Base-by-base conservation (phyloP, 2,113 vertebrate species). In the Calidris pugnax region DNA sequence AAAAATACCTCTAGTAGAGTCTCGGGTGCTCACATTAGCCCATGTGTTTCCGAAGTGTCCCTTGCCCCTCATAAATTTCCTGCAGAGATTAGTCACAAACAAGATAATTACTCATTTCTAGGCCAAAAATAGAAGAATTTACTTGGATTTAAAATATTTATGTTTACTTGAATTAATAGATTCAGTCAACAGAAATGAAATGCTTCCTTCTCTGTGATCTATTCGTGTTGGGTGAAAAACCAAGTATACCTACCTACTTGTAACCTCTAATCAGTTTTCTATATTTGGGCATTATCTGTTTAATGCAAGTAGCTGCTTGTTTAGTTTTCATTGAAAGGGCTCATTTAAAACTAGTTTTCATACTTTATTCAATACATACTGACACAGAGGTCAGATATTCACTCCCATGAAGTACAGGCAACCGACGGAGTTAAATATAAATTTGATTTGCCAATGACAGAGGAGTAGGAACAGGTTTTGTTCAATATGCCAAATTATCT, bases 341-440 rank as follows among this genome's bases (percentile, higher is more conserved):
- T 68, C 35, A 24, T n/a, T 91, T 27, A 13, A 43, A 33, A 9
- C 10, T n/a, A 12, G 8, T 66, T 66, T 76, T 45, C n/a, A 3
- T 27, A 53, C 37, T 76, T 19, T 39, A 4, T 53, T 87, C 84
- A 67, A 50, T 69, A 10, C 27, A 43, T 33, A 5, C 35, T 45
- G 60, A 8, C 37, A 41, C 0, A n/a, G 48, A 41, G 62, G 7
- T 72, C 69, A 30, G 30, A 47, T 69, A 24, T n/a, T 68, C 10
- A 2, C 57, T 95, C 11, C 73, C 17, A 2, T 5, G 8, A 66
- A 73, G 64, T 41, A 33, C 0, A 27, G 57, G 32, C 41, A 13
- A 7, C 4, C 0, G 0, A 11, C 2, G 8, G 57, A 43, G 21
- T 6, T 5, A 48, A 56, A 22, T 0, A 20, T 27, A 33, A 43